Percentiles rank a stretch among this genome's conserved stretches.
Evolutionary conservation across 2,113 vertebrate species (phyloP).

Genomic region (Girardinichthys multiradiatus): DNA sequence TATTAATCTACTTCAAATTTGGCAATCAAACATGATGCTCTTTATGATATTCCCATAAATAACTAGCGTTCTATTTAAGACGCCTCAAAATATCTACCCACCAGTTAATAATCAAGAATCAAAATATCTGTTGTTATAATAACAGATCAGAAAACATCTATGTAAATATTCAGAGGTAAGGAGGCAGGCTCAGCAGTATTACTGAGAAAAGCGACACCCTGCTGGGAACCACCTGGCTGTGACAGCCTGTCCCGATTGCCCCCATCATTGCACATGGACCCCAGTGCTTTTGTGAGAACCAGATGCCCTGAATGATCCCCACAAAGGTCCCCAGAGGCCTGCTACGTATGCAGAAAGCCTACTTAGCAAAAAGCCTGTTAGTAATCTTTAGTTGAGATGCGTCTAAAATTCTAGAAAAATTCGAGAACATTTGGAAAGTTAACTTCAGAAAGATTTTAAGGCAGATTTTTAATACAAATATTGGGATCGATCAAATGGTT

Average conservation of each 20-base stretch:
- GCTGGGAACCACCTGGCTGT: constrained; percentile 76
- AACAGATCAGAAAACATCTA: constrained; percentile 9
- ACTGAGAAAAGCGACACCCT: constrained; percentile 63
- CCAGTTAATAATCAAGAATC: neutral
- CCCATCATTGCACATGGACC: constrained; percentile 60
- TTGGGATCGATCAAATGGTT: neutral
- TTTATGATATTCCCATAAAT: too few species aligned
- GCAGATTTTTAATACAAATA: neutral
- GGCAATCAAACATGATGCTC: too few species aligned
- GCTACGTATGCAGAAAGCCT: constrained; percentile 26
- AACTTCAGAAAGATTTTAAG: neutral
- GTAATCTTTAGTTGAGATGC: constrained; percentile 3
- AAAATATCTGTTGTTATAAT: neutral
- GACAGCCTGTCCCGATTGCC: constrained; percentile 44
- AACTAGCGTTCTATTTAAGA: neutral
- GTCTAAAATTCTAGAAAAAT: constrained; percentile 6
- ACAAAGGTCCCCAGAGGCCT: constrained; percentile 55
- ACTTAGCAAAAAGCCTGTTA: constrained; percentile 29
- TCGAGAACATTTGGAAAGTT: constrained; percentile 2
- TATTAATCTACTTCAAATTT: too few species aligned
- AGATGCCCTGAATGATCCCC: constrained; percentile 73
- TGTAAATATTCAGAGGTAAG: constrained; percentile 34
- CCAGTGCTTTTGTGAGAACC: constrained; percentile 72
- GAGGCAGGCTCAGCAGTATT: constrained; percentile 37
- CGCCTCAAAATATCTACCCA: neutral